Base-by-base conservation (phyloP, 2,113 vertebrate species). In the Bambusicola thoracicus region DNA sequence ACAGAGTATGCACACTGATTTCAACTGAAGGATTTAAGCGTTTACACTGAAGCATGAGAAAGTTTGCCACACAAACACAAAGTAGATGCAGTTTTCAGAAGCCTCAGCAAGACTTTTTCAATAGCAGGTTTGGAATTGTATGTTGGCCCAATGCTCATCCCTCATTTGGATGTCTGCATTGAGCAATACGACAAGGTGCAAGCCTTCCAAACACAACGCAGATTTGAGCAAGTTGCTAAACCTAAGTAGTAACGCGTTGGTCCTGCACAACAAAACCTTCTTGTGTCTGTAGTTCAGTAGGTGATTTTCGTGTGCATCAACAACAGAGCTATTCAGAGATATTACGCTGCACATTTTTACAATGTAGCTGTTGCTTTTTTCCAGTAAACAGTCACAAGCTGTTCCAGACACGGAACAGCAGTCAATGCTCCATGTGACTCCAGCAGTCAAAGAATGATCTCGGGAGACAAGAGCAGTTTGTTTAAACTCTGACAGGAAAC, bases 331-430 rank as follows among this genome's bases (percentile, higher is more conserved):
- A 93, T 95, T 96, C 82, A 85, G 79, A 93, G 91, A 82, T 81
- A 87, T 75, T 84, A 79, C 77, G 44, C 46, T 81, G 92, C 79
- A 85, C 77, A 82, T 85, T 95, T 94, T 94, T 76, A 85, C 92
- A 86, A 15, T 24, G 91, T 65, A 90, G 91, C 93, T 92, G 95
- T 90, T 93, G 89, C 90, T 94, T 96, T 90, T 96, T 96, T 94
- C 96, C 94, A 89, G 88, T 96, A 95, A 96, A 95, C 81, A 95
- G 95, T 96, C 81, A 96, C 94, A 96, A 79, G 70, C 69, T 95
- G 89, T 94, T 97, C 95, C 94, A 95, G 95, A 93, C 63, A 90
- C 4, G 10, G 76, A 96, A 94, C 80, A 91, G 93, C 69, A 91
- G 91, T 81, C 84, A 97, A 85, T 65, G 82, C 87, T 91, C 92